These are phyloP conservation scores for Aplochiton taeniatus DNA, from an alignment of 2,797 vertebrate genomes.

Conservation along the genomic window DNA sequence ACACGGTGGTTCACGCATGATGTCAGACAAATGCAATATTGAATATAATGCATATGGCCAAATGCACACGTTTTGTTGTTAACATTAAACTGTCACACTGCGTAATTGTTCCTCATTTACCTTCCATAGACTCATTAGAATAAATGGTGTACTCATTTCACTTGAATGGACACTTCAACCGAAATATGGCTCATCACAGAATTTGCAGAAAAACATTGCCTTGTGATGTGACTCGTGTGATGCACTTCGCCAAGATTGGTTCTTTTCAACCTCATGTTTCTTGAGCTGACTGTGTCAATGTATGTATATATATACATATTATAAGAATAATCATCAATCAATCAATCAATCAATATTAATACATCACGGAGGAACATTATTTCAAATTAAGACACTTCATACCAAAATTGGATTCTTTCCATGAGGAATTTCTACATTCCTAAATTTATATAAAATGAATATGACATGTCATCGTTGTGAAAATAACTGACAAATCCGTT, in stretches of 20 bases:
- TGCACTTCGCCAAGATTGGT: conserved; percentile 59
- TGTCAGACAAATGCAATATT: too few species aligned
- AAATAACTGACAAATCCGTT: conserved; percentile 40
- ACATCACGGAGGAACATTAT: conserved; percentile 48
- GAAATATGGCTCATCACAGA: conserved; percentile 42
- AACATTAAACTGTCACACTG: too few species aligned
- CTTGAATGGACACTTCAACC: conserved; percentile 45
- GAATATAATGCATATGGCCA: too few species aligned
- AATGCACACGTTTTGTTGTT: too few species aligned
- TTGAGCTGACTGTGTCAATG: conserved; percentile 32
- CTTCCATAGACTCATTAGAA: conserved; percentile 23
- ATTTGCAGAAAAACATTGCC: conserved; percentile 53
- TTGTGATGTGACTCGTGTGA: conserved; percentile 46
- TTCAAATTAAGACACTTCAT: conserved; percentile 53
- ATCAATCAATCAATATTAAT: too few species aligned
- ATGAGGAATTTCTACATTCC: too few species aligned
- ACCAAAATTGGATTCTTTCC: neutral
- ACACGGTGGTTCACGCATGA: too few species aligned
- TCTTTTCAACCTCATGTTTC: conserved; percentile 43
- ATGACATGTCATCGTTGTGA: conserved; percentile 27
- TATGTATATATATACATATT: too few species aligned
- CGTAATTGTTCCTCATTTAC: neutral
- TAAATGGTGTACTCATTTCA: conserved; percentile 51
- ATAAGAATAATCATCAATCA: too few species aligned
- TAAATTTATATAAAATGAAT: too few species aligned